Conservation (phyloP, 2,113 vertebrate species). For the Pungitius pungitius region DNA sequence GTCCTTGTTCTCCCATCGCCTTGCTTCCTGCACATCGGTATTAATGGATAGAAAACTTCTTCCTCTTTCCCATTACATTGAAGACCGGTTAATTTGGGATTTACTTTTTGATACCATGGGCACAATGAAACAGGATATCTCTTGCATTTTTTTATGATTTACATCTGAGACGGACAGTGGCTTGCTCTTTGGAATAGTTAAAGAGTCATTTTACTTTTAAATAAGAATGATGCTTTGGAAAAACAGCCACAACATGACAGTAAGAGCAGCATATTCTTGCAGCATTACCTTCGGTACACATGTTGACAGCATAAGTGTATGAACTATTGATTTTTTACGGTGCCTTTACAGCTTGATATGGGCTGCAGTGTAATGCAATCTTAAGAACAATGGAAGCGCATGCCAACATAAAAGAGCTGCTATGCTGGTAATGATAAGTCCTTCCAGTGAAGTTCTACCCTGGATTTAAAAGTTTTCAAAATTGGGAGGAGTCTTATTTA, state of each 20-base stretch:
- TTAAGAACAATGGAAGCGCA: background rate
- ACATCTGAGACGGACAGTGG: slow-evolving; percentile 17
- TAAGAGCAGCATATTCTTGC: background rate
- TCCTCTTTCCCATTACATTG: background rate
- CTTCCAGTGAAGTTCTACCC: background rate
- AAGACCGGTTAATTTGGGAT: slow-evolving; percentile 6
- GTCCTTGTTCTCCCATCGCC: background rate
- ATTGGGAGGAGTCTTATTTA: background rate
- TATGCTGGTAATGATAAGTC: background rate
- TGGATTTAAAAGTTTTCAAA: background rate
- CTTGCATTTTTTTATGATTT: slow-evolving; percentile 32
- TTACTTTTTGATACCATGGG: background rate
- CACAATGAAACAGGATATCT: slow-evolving; percentile 10
- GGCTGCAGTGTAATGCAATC: background rate
- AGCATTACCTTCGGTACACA: slow-evolving; percentile 29
- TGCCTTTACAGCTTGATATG: slow-evolving; percentile 20
- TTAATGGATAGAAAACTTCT: background rate
- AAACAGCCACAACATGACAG: slow-evolving; percentile 15
- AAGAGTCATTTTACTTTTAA: slow-evolving; percentile 39
- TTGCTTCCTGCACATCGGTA: background rate
- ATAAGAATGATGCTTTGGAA: slow-evolving; percentile 11
- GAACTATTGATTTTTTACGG: slow-evolving; percentile 33
- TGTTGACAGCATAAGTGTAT: slow-evolving; percentile 37
- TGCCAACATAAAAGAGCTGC: slow-evolving; percentile 6
- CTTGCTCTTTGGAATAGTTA: slow-evolving; percentile 33